Base-by-base conservation (phyloP, 35 echinoderm and acorn worm genomes). In the Apostichopus parvimensis region DNA sequence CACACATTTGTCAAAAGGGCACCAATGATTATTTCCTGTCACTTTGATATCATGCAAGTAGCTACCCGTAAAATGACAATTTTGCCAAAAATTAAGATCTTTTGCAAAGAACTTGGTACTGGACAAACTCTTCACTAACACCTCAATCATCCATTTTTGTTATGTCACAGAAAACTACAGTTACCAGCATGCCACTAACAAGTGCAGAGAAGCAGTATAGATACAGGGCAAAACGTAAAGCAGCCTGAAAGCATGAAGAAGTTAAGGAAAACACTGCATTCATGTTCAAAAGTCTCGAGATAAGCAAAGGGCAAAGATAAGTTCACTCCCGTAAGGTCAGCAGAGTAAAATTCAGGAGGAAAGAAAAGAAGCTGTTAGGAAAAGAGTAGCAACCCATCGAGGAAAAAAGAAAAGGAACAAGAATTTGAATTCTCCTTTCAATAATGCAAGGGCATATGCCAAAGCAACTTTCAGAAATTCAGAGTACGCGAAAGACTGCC, bases 351-450 rank as follows among this genome's bases (percentile, higher is more conserved):
- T 75, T 22, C 11, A 20, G 6, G n/a, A 75, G n/a, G 17, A 75
- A 18, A 14, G 71, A 75, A 6, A 20, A n/a, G 17, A 18, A 20
- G 71, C 71, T 20, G 17, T 75, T 22, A 18, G 15, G 1, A 20
- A 75, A n/a, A 2, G 71, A 18, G 15, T 75, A 6, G 71, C 71
- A 13, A 1, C 0, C 71, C 71, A 75, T 75, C n/a, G 5, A 57
- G 17, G 5, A 82, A 84, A 83, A 82, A 80, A 72, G 79, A 92
- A 65, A 4, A n/a, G 54, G 73, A 82, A 60, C 8, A 54, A 15
- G 88, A 91, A 82, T 22, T 72, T 90, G 86, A 88, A 52, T n/a
- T 93, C 72, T 12, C 83, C 83, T 54, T 93, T 93, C 73, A 53
- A 72, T 18, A 90, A 86, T 86, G 91, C 91, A 64, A 13, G 54